Base-by-base conservation (phyloP, 1,140 invertebrate species). In the Ostrea edulis region DNA sequence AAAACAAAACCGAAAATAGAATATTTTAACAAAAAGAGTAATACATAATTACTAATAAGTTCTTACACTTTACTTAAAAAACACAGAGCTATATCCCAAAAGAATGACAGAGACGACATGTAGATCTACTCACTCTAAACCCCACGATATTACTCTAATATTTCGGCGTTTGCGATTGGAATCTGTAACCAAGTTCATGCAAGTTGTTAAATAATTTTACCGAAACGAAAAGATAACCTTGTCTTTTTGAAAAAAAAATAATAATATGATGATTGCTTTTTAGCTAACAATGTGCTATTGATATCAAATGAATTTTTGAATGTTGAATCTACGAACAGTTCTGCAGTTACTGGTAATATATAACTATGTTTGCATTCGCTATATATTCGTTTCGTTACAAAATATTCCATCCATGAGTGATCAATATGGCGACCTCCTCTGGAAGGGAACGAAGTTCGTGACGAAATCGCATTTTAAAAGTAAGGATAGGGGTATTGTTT, bases 111-210 rank as follows among this genome's bases (percentile, higher is more conserved):
- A 44, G 2, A 44, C 5, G 1, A 44, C 35, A 44, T 44, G 35
- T 44, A 44, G 35, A 44, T 44, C 35, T 44, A 44, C 68, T 29
- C 8, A 77, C 68, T 25, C 14, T 25, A 12, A 77, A 77, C 11
- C 8, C 25, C 8, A 77, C 68, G 4, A 77, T 12, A 77, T 44
- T 44, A n/a, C n/a, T n/a, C n/a, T n/a, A 29, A 77, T 14, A 55
- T 9, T 77, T 25, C 68, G 68, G 68, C 68, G 68, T 77, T 25
- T 9, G 25, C 55, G 17, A 77, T n/a, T 29, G 68, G 68, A 71
- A 77, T 77, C 68, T 77, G 68, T 77, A 35, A 77, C 68, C 68
- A 77, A 77, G 68, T 77, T 77, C 68, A 77, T 77, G 68, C 68
- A 77, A 11, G 68, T 77, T 77, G 68, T 77, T 77, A 25, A 29